phyloP scores from a whole-genome alignment of 2,797 vertebrate species.

The Hylomyscus alleni region DNA sequence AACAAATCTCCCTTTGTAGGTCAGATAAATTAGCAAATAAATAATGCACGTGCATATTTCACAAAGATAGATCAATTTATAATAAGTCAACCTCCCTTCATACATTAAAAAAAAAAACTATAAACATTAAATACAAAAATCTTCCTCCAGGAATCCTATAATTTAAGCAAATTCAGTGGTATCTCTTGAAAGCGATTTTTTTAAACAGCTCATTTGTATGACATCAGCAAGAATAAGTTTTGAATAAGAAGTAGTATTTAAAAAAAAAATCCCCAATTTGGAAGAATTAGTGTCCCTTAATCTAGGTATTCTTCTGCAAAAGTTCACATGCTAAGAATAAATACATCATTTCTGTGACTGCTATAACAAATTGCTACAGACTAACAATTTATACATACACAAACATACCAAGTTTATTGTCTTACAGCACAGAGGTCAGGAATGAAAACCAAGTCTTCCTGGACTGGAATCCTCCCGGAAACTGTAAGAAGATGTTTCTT shows the following conservation, averaged over 20 bases:
- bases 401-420: not conserved
- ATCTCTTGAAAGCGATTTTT: constrained; percentile 58
- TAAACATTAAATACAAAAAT: constrained; percentile 20
- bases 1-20: not conserved
- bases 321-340: not conserved
- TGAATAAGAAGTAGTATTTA: not conserved
- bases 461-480: not conserved
- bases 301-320: not conserved
- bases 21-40: not conserved
- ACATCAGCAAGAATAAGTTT: not conserved
- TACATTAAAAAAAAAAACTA: not conserved
- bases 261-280: not conserved
- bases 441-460: not conserved
- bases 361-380: not conserved
- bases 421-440: not conserved
- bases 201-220: constrained; percentile 6
- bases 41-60: not conserved
- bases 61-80: not conserved
- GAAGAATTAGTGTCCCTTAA: not conserved
- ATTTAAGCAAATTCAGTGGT: constrained; percentile 46
- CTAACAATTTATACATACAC: not conserved
- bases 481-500: no score
- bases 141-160: not conserved
- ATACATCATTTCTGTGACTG: not conserved
- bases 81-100: not conserved